A percentile compares a stretch with the other conserved stretches of the same genome.
Evolutionary conservation across 1,140 invertebrate genomes (phyloP).

Genomic region (Lasaia peninsularis): DNA sequence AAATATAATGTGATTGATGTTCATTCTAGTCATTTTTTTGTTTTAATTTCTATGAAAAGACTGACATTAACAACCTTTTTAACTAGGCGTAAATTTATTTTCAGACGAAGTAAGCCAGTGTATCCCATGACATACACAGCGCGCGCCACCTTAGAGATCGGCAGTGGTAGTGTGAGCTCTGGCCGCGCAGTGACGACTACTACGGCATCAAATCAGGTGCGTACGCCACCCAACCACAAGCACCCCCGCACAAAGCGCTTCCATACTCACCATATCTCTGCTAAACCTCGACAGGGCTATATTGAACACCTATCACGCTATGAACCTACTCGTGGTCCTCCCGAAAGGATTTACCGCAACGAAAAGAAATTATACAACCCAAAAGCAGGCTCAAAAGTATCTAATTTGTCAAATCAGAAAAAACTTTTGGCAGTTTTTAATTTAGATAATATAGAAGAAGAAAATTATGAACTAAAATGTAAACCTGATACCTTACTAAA

Average conservation of each 20-base stretch:
- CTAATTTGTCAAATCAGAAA: background rate
- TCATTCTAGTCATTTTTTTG: too few species aligned
- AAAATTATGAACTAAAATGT: background rate
- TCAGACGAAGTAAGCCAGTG: conserved; percentile 61
- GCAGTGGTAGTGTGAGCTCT: conserved; percentile 65
- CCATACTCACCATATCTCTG: background rate
- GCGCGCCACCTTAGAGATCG: conserved; percentile 77
- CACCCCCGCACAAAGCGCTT: conserved; percentile 9
- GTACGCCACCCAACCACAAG: conserved; percentile 37
- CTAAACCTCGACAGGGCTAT: background rate
- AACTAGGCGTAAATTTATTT: conserved; percentile 25
- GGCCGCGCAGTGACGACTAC: conserved; percentile 72
- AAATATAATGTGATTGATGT: too few species aligned
- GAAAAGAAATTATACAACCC: conserved; percentile 6
- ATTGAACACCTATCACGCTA: background rate
- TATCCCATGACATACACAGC: conserved; percentile 78
- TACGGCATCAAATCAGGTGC: conserved; percentile 72
- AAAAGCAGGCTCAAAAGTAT: background rate
- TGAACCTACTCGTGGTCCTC: conserved; percentile 10
- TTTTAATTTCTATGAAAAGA: too few species aligned
- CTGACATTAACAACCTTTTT: too few species aligned
- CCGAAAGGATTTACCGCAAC: conserved; percentile 9
- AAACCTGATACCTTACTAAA: background rate
- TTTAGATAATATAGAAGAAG: background rate
- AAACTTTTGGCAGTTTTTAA: background rate